Evolutionary conservation across 1,140 invertebrate species (phyloP), one percentile per base, ranked within the genome.

Genomic region (Lepeophtheirus salmonis): DNA sequence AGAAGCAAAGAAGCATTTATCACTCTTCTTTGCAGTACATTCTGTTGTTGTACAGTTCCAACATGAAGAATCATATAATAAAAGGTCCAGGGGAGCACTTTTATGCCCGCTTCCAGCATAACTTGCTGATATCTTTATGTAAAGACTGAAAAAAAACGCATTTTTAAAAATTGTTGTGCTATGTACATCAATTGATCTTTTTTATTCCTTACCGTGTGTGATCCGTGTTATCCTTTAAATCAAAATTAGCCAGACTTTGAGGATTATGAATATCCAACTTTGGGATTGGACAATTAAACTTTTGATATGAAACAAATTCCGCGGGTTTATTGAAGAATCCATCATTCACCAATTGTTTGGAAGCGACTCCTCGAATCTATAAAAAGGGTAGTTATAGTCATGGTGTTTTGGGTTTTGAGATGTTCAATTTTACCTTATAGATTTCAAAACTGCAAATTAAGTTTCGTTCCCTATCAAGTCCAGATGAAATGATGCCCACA

Each of bases 191-290:
- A n/a, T n/a, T n/a, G n/a, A n/a, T n/a, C n/a, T n/a, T n/a, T n/a
- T n/a, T n/a, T n/a, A n/a, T n/a, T n/a, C n/a, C 56, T n/a, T 6
- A 61, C 50, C 50, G 16, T 10, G 59, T 61, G 4, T 61, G 59
- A 55, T 61, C 59, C 14, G 59, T 61, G 21, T 61, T 61, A 23
- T 61, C 59, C 24, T 50, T 56, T 14, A 61, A 24, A 20, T 61
- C 59, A n/a, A 61, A 61, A 10, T 50, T 61, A 23, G 48, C 13
- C 17, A 54, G 6, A 12, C 22, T 20, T 18, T 61, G 18, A 18
- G 48, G 48, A n/a, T 54, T n/a, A 25, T 61, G 59, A 26, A 61
- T 61, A 12, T 61, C 59, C 16, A 61, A 24, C 12, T 54, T 53
- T 1, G 59, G 59, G 14, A 61, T n/a, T 14, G 50, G 16, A 24